Conservation (phyloP, 1,140 invertebrate genomes). For the Pissodes strobi region DNA sequence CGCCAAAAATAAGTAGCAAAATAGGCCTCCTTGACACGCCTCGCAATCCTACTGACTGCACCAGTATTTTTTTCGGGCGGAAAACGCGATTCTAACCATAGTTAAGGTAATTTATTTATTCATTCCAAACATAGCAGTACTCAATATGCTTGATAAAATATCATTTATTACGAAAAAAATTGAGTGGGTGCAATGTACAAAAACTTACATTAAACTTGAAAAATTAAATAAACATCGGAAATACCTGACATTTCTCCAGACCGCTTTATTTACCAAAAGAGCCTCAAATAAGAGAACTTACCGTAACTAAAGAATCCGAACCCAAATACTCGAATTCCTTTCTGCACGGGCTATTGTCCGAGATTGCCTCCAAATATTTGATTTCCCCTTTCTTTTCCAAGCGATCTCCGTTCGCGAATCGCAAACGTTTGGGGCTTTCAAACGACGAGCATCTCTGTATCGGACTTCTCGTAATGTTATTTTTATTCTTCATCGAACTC, state of each 20-base stretch:
- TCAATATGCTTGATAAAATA: too few species aligned
- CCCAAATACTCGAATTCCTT: conserved; percentile 8
- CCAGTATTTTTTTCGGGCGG: too few species aligned
- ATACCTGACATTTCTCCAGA: not conserved
- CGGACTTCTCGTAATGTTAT: conserved; percentile 51
- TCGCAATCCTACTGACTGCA: too few species aligned
- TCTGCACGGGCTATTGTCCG: conserved; percentile 59
- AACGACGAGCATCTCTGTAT: conserved; percentile 71
- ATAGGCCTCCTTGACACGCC: too few species aligned
- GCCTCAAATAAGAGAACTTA: conserved; percentile 15
- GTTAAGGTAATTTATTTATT: too few species aligned
- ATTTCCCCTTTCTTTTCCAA: conserved; percentile 39
- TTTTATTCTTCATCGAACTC: conserved; percentile 68
- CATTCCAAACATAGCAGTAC: too few species aligned
- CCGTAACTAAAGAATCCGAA: conserved; percentile 16
- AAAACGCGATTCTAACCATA: too few species aligned
- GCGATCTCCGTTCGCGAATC: conserved; percentile 72
- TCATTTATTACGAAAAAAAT: too few species aligned
- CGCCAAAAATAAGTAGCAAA: too few species aligned
- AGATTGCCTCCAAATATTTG: conserved; percentile 56
- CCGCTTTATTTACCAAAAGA: not conserved
- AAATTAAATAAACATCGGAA: too few species aligned
- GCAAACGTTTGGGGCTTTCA: conserved; percentile 77
- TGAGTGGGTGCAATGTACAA: too few species aligned
- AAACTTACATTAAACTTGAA: too few species aligned